A percentile compares a stretch with the other conserved stretches of the same genome.
Evolutionary conservation across 2,888 invertebrate species (phyloP).

Genomic region (Metacarcinus magister): DNA sequence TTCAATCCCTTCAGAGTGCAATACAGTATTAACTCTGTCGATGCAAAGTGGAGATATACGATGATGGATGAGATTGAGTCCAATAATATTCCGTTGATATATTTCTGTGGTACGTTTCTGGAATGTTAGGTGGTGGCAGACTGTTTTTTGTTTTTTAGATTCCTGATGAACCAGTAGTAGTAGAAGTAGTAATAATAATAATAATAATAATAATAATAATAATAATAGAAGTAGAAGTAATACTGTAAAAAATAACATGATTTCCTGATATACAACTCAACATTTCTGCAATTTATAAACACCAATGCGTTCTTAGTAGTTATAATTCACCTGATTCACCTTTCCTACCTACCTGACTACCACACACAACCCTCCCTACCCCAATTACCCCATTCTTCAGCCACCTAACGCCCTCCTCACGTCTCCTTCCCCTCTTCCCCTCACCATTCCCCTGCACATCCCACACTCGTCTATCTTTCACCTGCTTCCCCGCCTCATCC

Average conservation of each 20-base stretch:
- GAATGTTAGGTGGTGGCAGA: background rate
- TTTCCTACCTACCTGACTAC: background rate
- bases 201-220: background rate
- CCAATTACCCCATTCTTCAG: too few species aligned
- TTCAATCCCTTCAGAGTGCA: too few species aligned
- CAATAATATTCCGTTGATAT: too few species aligned
- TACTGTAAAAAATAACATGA: background rate
- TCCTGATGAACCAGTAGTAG: background rate
- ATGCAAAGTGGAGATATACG: too few species aligned
- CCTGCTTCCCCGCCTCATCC: background rate
- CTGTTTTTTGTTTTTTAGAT: background rate
- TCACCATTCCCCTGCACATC: background rate
- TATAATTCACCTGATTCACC: too few species aligned
- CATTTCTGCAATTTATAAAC: background rate
- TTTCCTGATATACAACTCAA: background rate
- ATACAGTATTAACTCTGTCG: too few species aligned
- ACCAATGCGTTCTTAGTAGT: too few species aligned
- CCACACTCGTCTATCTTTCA: background rate
- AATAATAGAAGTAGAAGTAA: background rate
- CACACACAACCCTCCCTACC: too few species aligned
- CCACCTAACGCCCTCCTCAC: too few species aligned
- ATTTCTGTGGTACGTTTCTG: too few species aligned
- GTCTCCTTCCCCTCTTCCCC: background rate
- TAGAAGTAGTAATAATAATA: slow-evolving; percentile 12
- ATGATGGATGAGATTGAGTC: too few species aligned